phyloP scores from a whole-genome alignment of 2,797 vertebrate species.

The Monodelphis domestica region DNA sequence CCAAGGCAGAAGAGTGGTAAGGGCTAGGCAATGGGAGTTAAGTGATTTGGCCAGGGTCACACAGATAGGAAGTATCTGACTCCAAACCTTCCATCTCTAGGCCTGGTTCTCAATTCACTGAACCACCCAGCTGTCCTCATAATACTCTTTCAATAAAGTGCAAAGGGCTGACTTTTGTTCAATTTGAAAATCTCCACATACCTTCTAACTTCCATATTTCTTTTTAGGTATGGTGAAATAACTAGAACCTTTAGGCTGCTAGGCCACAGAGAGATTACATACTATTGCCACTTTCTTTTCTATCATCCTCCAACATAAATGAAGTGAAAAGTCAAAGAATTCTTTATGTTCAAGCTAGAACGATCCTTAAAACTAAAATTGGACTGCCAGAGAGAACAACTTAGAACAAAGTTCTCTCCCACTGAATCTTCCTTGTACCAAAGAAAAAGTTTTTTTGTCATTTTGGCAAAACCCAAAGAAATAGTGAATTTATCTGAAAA shows the following conservation, averaged over 20 bases:
- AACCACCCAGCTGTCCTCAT: too few species aligned
- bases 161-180: neutral
- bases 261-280: neutral
- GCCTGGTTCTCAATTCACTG: too few species aligned
- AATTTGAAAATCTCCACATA: neutral
- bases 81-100: too few species aligned
- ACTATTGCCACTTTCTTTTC: neutral
- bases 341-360: neutral
- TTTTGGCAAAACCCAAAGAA: neutral
- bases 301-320: neutral
- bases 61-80: too few species aligned
- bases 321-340: neutral
- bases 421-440: neutral
- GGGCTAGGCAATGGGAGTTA: too few species aligned
- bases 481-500: neutral
- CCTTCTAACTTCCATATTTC: neutral
- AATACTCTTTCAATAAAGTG: neutral
- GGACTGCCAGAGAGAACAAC: neutral
- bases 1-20: too few species aligned
- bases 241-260: neutral
- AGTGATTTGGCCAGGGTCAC: too few species aligned
- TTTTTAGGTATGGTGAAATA: neutral
- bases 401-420: neutral
- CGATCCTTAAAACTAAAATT: neutral
- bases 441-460: neutral